Conservation (phyloP, 2,113 vertebrate genomes). For the Ceyx melanurus region DNA sequence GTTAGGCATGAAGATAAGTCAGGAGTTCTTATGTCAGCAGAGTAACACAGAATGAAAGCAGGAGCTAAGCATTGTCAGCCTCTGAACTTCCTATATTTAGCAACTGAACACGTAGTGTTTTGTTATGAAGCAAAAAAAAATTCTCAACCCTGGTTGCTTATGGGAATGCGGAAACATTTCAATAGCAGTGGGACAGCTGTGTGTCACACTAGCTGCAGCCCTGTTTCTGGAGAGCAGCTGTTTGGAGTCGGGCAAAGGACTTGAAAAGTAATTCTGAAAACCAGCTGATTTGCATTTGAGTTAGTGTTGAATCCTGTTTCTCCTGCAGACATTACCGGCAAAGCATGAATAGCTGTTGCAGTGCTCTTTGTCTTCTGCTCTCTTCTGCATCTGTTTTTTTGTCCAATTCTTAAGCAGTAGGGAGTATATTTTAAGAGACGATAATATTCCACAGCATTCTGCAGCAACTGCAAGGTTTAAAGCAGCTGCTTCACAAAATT, state of each 20-base stretch:
- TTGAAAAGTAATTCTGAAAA: conserved; percentile 12
- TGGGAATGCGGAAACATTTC: neutral
- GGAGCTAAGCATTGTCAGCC: neutral
- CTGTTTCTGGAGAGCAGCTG: neutral
- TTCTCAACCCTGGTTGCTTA: neutral
- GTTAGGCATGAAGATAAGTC: neutral
- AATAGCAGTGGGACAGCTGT: neutral
- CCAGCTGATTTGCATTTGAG: neutral
- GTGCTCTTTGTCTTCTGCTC: neutral
- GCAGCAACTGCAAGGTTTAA: neutral
- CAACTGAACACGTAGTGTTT: neutral
- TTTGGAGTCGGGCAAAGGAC: neutral
- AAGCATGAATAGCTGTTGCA: neutral
- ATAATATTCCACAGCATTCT: neutral
- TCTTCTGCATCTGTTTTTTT: neutral
- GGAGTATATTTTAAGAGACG: neutral
- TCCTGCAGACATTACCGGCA: neutral
- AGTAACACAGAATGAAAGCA: neutral
- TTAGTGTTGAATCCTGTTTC: neutral
- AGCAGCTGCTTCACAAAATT: neutral
- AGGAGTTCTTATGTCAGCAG: neutral
- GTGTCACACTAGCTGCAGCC: neutral
- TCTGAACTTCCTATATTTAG: neutral
- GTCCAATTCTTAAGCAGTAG: neutral
- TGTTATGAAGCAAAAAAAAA: neutral